A percentile compares a stretch with the other conserved stretches of the same genome.
Evolutionary conservation across 2,888 invertebrate species (phyloP).

Genomic region (Aquatica leii): DNA sequence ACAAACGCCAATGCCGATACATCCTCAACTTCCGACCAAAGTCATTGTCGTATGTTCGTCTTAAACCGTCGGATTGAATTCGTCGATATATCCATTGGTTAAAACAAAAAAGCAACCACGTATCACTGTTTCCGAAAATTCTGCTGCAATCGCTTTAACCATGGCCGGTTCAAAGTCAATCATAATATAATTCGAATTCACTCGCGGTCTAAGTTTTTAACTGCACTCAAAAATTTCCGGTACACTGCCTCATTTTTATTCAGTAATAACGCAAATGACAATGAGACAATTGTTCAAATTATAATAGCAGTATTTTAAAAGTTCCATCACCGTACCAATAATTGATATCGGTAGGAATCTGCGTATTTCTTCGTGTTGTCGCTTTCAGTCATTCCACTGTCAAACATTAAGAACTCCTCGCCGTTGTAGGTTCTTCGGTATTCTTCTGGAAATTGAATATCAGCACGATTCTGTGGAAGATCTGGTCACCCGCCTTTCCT

Average conservation of each 20-base stretch:
- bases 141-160: no score
- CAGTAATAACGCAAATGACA: slow-evolving; percentile 10
- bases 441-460: no score
- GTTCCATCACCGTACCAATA: slow-evolving; percentile 15
- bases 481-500: no score
- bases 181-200: background rate
- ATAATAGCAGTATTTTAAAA: slow-evolving; percentile 6
- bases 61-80: slow-evolving; percentile 10
- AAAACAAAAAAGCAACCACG: slow-evolving; percentile 6
- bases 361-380: no score
- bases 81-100: slow-evolving; percentile 9
- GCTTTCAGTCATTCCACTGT: slow-evolving; percentile 7
- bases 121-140: no score
- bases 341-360: slow-evolving; percentile 6
- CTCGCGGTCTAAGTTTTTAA: slow-evolving; percentile 7
- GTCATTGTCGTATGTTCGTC: slow-evolving; percentile 14
- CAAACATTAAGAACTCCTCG: slow-evolving; percentile 10
- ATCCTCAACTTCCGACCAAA: no score
- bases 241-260: slow-evolving; percentile 11
- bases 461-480: no score
- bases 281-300: background rate
- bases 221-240: background rate
- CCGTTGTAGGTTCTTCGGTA: no score
- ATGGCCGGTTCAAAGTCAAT: background rate
- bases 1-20: no score